Evolutionary conservation across 2,888 invertebrate species (phyloP), one percentile per base, ranked within the genome.

Genomic region (Erynnis tages): DNA sequence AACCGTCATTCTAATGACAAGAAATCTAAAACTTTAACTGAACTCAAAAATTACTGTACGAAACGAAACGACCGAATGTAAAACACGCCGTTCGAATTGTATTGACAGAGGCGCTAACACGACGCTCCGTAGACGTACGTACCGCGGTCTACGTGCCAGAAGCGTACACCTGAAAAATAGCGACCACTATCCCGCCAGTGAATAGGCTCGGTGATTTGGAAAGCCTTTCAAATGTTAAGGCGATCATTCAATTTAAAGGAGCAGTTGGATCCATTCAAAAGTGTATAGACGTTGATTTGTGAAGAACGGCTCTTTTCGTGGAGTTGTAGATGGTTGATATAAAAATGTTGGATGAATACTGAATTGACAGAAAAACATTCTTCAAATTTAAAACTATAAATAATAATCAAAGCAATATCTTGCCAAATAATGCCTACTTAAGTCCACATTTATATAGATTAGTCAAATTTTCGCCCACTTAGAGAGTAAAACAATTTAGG

Each of bases 71-170:
- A 10, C 29, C 29, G 17, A 29, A 43, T 27, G 27, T 17, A 17
- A 40, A 4, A 1, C 10, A 29, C 10, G 11, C 10, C n/a, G n/a
- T n/a, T n/a, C 29, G 4, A 37, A 11, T 27, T 27, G 50, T 56
- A 56, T 58, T 59, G 57, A 53, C 17, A 25, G 45, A 54, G 53
- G 53, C 53, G 45, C 45, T 57, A 53, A 48, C 50, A 55, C 55
- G 63, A 56, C 57, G 60, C 54, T 54, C 54, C 56, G 57, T 49
- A 40, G 44, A 55, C 47, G 41, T 11, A 54, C 57, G n/a, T 64
- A 65, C 65, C 71, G 70, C 57, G 60, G 59, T 59, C 62, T 45
- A 45, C 45, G 45, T 34, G 38, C 30, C 38, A 5, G 10, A 10
- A 5, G 13, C 30, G 30, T 30, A 48, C 30, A 48, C 38, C 30